phyloP scores from a whole-genome alignment of 2,113 vertebrate species.

The Nycticebus coucang region DNA sequence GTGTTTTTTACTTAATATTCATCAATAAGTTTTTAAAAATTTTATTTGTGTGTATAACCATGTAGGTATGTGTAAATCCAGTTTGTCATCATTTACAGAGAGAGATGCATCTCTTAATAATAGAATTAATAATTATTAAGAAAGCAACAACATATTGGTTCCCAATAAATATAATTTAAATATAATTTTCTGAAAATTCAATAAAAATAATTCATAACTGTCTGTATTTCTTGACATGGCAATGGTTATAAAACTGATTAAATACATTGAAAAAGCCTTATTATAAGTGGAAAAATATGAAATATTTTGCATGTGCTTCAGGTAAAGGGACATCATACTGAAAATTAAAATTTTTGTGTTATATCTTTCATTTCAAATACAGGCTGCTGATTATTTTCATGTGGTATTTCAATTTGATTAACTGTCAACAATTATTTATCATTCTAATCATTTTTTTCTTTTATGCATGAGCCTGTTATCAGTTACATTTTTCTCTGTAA shows the following conservation, averaged over 20 bases:
- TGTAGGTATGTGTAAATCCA: background rate
- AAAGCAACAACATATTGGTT: background rate
- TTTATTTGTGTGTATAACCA: background rate
- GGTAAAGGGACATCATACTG: background rate
- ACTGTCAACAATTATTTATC: background rate
- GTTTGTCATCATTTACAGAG: background rate
- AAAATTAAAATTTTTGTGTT: background rate
- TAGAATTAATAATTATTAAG: background rate
- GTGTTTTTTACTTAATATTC: background rate
- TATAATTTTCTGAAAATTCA: background rate
- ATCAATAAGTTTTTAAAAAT: background rate
- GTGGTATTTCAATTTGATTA: background rate
- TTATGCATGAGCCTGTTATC: background rate
- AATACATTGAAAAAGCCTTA: background rate
- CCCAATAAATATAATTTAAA: background rate
- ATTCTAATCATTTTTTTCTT: background rate
- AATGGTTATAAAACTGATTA: background rate
- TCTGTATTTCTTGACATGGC: background rate
- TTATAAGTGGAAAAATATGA: background rate
- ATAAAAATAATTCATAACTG: background rate
- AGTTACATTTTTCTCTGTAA: background rate
- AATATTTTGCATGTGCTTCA: no score
- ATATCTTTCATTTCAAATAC: background rate
- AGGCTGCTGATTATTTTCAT: background rate
- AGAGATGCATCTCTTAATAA: background rate